Evolutionary conservation across 2,113 vertebrate species (phyloP).

Genomic region (Rhinichthys klamathensis): DNA sequence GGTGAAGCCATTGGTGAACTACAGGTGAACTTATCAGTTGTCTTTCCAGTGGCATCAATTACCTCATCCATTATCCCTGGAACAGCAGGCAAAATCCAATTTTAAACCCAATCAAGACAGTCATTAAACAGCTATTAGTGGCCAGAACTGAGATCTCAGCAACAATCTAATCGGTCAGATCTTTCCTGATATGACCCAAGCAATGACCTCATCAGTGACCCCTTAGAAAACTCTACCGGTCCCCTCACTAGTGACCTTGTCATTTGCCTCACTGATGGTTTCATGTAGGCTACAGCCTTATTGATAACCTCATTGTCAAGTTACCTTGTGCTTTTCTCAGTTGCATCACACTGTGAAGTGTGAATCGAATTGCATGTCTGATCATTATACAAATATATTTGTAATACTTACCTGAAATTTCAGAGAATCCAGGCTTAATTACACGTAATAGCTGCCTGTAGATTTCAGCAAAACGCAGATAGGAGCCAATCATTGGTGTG

Average conservation of each 20-base stretch:
- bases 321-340: background rate
- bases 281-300: background rate
- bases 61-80: conserved; percentile 27
- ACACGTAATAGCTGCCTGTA: background rate
- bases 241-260: background rate
- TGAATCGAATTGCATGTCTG: too few relatives aligned
- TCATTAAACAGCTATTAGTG: conserved; percentile 32
- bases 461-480: background rate
- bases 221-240: background rate
- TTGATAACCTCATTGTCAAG: background rate
- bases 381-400: background rate
- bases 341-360: background rate
- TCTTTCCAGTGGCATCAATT: conserved; percentile 31
- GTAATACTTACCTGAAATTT: background rate
- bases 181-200: background rate
- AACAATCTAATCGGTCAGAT: conserved; percentile 6
- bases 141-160: conserved; percentile 26
- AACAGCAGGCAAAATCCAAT: conserved; percentile 21
- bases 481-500: background rate
- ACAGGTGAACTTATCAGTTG: conserved; percentile 39
- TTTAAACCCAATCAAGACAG: conserved; percentile 26
- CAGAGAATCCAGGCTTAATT: background rate
- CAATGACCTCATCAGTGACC: background rate
- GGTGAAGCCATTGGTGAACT: conserved; percentile 19
- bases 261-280: background rate